A percentile compares a stretch with the other conserved stretches of the same genome.
Conservation (phyloP, 2,888 invertebrate genomes). For the Dicranocentrus wangi region DNA sequence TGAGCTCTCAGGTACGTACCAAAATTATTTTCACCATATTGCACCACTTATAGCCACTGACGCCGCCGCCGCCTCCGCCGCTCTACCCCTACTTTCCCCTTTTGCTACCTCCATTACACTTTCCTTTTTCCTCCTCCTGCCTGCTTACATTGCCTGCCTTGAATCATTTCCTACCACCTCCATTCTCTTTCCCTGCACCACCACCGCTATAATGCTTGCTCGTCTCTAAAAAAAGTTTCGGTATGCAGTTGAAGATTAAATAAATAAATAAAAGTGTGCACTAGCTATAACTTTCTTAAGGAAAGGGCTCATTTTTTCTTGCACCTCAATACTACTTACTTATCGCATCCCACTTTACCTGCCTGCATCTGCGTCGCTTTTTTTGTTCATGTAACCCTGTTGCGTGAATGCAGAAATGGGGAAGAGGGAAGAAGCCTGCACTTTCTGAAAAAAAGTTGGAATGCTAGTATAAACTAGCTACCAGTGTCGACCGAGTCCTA, state of each 20-base stretch:
- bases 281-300: background rate
- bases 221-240: no score
- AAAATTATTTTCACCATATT: background rate
- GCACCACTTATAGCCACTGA: background rate
- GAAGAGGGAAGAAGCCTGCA: no score
- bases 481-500: no score
- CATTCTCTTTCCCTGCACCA: no score
- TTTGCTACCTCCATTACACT: background rate
- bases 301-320: background rate
- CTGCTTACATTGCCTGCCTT: background rate
- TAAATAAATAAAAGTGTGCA: background rate
- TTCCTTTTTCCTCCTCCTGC: background rate
- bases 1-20: slow-evolving; percentile 74
- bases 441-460: no score
- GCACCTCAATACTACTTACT: background rate
- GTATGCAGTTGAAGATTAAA: background rate
- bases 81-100: background rate
- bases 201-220: no score
- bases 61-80: background rate
- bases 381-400: no score
- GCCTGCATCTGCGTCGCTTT: no score
- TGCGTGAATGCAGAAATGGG: no score
- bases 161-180: background rate
- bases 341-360: no score
- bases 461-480: no score